Base-by-base conservation (phyloP, 2,888 invertebrate species). In the Choreutis nemorana region DNA sequence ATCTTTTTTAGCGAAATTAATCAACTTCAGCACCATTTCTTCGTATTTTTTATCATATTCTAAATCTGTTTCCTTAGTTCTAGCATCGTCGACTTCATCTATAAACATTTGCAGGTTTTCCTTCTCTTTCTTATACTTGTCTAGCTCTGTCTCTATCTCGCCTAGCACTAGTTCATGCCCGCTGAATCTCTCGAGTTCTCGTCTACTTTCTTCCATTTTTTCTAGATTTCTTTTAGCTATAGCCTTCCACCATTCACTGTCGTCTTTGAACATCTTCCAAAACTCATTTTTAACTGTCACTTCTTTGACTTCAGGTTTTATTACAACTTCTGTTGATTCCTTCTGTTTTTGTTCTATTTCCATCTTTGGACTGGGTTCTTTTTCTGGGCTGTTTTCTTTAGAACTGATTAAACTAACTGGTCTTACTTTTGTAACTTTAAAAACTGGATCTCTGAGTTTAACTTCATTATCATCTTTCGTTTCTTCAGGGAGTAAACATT, bases 181-280 rank as follows among this genome's bases (percentile, higher is more conserved):
- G 28, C 75, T 79, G 35, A 80, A 80, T 35, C 70, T 58, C 31
- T 75, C 77, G 2, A 80, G 39, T 7, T 79, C 79, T 27, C 55
- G 47, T 39, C 67, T 65, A 0, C 78, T 68, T 33, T 77, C 75
- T 26, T 78, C 70, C 70, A 78, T 75, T 50, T 70, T 77, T 2
- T 73, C 64, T 7, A 79, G 42, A 44, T 80, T 73, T 28, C 77
- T 64, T 31, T 75, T 66, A 2, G 79, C 78, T 11, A 80, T 39
- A 0, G 65, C 77, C 29, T 67, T 75, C 79, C 79, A 80, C 63
- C 75, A 70, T 28, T 78, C 79, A 0, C 75, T 64, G 18, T 80
- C 80, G 33, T 78, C 70, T 39, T 65, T 68, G 38, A 80, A 78
- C 43, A 79, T 52, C 30, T 62, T 67, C 75, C 75, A 77, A 39